Evolutionary conservation across 2,797 vertebrate species (phyloP), one percentile per base, ranked within the genome.

Genomic region (Diplodus sargus): DNA sequence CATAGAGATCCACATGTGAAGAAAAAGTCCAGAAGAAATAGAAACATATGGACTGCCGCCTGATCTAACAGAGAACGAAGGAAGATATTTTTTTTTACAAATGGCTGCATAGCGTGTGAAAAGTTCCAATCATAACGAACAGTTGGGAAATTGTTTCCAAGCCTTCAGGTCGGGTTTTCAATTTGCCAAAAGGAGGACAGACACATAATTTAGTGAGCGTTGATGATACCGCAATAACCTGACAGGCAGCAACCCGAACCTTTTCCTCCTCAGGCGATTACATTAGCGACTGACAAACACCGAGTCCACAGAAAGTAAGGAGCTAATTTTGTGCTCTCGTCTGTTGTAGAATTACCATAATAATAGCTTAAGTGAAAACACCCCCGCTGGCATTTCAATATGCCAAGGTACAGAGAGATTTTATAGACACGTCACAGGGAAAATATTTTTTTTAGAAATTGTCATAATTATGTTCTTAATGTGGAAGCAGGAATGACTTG

Each of bases 121-220:
- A 62, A 11, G 18, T 30, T 28, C 45, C 48, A 5, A 2, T 71
- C 25, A 43, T 43, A 48, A 13, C 3, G 39, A 48, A 13, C 3
- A 28, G 2, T 9, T 22, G 20, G 14, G 20, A 47, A 18, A 71
- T 71, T 63, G 61, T 52, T 48, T 72, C 25, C 59, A 39, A 70
- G 30, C 39, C 42, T 53, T 64, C 14, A 10, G 57, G 53, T 47
- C 45, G 66, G 12, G 61, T 74, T 63, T 74, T 3, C 16, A 63
- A 72, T 72, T 75, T 66, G 17, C 23, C 69, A 49, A n/a, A 17
- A 69, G n/a, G 43, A 79, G 49, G 65, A 74, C n/a, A 62, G 30
- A 18, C 18, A 48, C 59, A 8, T 22, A 51, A 51, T 7, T 15
- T 1, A 73, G 13, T 4, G 47, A 80, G 61, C 22, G 20, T 39